phyloP scores from a whole-genome alignment of 2,797 vertebrate genomes.

The Pipistrellus nathusii region DNA sequence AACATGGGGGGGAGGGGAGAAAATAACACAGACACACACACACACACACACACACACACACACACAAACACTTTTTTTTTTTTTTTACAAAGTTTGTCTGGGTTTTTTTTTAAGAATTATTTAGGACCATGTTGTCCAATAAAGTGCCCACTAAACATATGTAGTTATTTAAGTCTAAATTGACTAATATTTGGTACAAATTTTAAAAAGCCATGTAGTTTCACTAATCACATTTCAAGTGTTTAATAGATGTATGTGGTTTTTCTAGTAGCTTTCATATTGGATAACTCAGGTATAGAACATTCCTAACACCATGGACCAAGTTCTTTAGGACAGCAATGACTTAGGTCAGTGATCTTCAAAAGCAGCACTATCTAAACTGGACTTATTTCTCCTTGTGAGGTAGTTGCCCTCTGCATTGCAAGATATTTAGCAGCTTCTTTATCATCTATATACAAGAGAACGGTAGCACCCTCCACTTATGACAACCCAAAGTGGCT shows the following conservation, averaged over 20 bases:
- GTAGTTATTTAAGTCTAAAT: slow-evolving; percentile 14
- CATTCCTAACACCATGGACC: not conserved
- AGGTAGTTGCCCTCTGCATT: not conserved
- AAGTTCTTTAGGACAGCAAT: not conserved
- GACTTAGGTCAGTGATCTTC: not conserved
- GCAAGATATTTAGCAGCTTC: not conserved
- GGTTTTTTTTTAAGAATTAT: slow-evolving; percentile 24
- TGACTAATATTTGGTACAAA: slow-evolving; percentile 28
- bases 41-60: too few species aligned
- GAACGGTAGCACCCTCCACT: not conserved
- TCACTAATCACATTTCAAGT: not conserved
- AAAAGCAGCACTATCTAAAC: not conserved
- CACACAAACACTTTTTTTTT: not conserved
- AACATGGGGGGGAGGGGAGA: not conserved
- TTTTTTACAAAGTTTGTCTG: not conserved
- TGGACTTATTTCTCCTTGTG: not conserved
- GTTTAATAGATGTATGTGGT: not conserved
- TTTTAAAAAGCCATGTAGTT: not conserved
- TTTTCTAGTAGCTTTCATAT: not conserved
- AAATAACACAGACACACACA: not conserved
- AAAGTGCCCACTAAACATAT: not conserved
- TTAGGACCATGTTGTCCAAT: not conserved
- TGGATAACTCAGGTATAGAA: not conserved
- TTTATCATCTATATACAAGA: not conserved
- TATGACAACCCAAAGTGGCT: not conserved